phyloP scores from a whole-genome alignment of 2,797 vertebrate genomes.

The Falco rusticolus region DNA sequence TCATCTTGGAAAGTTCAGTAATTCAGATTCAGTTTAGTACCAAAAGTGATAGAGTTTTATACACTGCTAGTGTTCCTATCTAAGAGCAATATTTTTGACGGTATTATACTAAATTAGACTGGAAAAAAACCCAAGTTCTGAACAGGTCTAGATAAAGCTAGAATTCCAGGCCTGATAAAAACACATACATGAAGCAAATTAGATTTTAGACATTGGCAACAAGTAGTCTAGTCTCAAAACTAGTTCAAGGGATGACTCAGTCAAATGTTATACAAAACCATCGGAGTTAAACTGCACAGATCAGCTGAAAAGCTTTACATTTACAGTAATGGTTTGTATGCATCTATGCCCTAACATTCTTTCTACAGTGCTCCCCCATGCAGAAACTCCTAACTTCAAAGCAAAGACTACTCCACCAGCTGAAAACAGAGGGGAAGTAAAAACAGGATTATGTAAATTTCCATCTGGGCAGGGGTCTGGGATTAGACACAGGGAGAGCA shows the following conservation, averaged over 20 bases:
- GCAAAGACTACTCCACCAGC: neutral
- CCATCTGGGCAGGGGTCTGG: neutral
- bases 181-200: neutral
- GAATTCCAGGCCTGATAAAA: neutral
- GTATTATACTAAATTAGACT: neutral
- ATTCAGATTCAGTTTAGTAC: neutral
- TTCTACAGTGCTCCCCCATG: neutral
- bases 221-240: neutral
- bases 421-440: conserved; percentile 6
- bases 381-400: conserved; percentile 3
- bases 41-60: neutral
- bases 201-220: neutral
- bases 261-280: neutral
- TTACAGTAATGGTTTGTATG: neutral
- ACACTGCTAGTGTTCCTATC: no score
- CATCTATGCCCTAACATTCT: neutral
- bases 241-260: neutral
- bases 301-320: neutral
- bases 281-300: neutral
- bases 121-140: neutral
- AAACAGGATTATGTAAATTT: neutral
- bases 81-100: neutral
- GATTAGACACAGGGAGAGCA: neutral
- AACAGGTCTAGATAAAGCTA: neutral
- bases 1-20: neutral